phyloP scores from a whole-genome alignment of 1,140 invertebrate species.

The Tribolium madens region DNA sequence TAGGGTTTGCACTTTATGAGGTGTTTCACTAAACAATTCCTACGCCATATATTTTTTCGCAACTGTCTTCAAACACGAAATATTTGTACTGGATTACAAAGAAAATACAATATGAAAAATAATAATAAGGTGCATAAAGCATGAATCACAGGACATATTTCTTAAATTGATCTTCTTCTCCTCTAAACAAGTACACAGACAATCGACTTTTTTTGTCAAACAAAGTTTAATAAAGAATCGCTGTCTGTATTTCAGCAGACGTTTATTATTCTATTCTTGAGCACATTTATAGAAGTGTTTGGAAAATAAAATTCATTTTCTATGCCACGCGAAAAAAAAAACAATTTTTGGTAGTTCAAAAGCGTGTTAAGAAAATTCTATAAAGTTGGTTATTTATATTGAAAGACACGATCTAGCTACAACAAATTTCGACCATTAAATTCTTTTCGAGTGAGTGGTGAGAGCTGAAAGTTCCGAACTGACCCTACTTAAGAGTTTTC shows the following conservation, averaged over 20 bases:
- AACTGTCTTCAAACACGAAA: background rate
- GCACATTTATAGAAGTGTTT: slow-evolving; percentile 25
- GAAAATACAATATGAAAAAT: background rate
- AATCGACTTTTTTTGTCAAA: slow-evolving; percentile 22
- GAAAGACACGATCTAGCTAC: slow-evolving; percentile 17
- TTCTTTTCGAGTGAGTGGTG: slow-evolving; percentile 11
- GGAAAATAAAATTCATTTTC: slow-evolving; percentile 34
- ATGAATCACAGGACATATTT: background rate
- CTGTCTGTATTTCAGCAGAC: slow-evolving; percentile 27
- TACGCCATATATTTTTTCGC: background rate
- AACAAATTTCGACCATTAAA: slow-evolving; percentile 26
- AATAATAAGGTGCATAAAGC: slow-evolving; percentile 17
- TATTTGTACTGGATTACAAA: background rate
- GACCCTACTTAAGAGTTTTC: background rate
- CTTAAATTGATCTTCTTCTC: slow-evolving; percentile 18
- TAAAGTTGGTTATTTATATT: slow-evolving; percentile 22
- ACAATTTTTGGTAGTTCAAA: background rate
- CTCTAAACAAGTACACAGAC: background rate
- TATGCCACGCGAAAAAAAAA: slow-evolving; percentile 6
- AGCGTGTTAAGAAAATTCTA: slow-evolving; percentile 13
- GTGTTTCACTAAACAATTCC: background rate
- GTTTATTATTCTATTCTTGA: slow-evolving; percentile 33
- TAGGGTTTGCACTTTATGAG: background rate
- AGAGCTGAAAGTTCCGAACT: background rate
- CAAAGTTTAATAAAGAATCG: slow-evolving; percentile 30